Percentiles rank a stretch among this genome's conserved stretches.
These are phyloP conservation scores for Entomobrya proxima DNA, from an alignment of 2,888 invertebrate genomes.

Conservation along the genomic window DNA sequence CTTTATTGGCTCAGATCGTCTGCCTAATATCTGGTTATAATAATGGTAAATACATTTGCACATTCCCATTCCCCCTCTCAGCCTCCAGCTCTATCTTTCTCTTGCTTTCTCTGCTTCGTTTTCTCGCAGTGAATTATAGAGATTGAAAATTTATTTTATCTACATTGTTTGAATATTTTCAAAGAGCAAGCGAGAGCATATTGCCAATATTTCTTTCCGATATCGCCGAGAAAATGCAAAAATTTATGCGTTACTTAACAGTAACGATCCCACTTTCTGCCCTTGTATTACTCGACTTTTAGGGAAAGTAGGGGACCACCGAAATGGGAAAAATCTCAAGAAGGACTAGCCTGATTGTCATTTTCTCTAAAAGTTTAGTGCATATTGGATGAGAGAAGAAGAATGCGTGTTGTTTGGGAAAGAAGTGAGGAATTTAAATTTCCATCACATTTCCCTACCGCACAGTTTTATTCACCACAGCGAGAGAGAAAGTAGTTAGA, in stretches of 20 bases:
- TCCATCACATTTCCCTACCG: background rate
- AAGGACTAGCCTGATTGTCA: background rate
- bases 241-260: slow-evolving; percentile 20
- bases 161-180: slow-evolving; percentile 49
- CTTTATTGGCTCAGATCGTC: background rate
- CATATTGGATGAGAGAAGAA: background rate
- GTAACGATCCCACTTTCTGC: background rate
- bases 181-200: slow-evolving; percentile 15
- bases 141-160: slow-evolving; percentile 50
- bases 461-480: background rate
- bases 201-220: slow-evolving; percentile 35
- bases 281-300: background rate
- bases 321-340: background rate
- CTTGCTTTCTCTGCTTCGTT: background rate
- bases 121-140: slow-evolving; percentile 5
- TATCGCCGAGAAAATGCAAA: background rate
- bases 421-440: slow-evolving; percentile 4
- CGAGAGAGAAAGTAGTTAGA: background rate
- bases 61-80: background rate
- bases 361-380: background rate
- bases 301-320: background rate
- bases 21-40: slow-evolving; percentile 19
- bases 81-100: background rate
- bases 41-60: slow-evolving; percentile 8
- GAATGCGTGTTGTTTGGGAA: background rate